A percentile compares a stretch with the other conserved stretches of the same genome.
Conservation (phyloP, 1,140 invertebrate genomes). For the fruit fly (Drosophila melanogaster) region DNA sequence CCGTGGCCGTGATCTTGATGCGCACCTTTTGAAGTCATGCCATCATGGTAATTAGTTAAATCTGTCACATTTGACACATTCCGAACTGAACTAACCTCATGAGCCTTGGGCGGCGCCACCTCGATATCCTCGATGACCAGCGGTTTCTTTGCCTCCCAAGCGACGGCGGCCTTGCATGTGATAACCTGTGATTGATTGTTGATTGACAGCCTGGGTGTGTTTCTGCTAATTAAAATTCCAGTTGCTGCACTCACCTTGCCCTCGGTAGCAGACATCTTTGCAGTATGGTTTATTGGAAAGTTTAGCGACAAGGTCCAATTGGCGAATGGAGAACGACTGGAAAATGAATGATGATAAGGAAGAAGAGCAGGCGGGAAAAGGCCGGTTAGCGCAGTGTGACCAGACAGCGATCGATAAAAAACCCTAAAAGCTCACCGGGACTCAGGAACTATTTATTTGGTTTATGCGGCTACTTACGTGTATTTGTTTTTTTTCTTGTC, state of each 20-base stretch:
- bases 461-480: neutral
- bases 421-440: neutral
- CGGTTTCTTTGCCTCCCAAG: slow-evolving; percentile 95
- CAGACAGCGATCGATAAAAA: neutral
- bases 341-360: slow-evolving; percentile 10
- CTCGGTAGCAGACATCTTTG: slow-evolving; percentile 76
- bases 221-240: slow-evolving; percentile 27
- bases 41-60: neutral
- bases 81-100: slow-evolving; percentile 85
- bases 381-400: slow-evolving; percentile 14
- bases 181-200: slow-evolving; percentile 86
- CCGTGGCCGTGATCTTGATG: slow-evolving; percentile 92
- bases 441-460: neutral
- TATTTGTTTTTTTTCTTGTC: neutral
- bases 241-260: slow-evolving; percentile 60
- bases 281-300: slow-evolving; percentile 24
- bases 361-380: slow-evolving; percentile 23
- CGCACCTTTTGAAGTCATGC: slow-evolving; percentile 85
- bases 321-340: slow-evolving; percentile 8
- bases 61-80: neutral
- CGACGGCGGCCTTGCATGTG: slow-evolving; percentile 95
- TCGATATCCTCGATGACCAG: slow-evolving; percentile 95
- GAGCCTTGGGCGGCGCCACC: slow-evolving; percentile 96
- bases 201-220: slow-evolving; percentile 2
- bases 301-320: slow-evolving; percentile 26